Evolutionary conservation across 2,888 invertebrate genomes (phyloP), one percentile per base, ranked within the genome.

Genomic region (Cephus spinipes): DNA sequence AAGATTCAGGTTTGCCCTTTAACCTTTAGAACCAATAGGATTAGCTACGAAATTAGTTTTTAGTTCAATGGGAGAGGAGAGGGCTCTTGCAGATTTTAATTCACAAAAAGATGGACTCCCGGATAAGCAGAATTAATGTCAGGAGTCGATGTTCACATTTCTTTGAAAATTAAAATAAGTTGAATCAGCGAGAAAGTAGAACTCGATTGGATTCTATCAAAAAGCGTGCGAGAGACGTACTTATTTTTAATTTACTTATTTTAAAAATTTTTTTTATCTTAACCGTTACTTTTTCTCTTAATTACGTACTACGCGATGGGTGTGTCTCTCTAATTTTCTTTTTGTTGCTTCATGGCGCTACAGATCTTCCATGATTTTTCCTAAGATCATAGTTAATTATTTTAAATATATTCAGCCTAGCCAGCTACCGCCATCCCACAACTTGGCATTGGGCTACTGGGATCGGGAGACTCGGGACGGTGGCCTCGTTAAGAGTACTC

Each of bases 301-400:
- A 77, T 73, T 68, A 73, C 69, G 68, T 73, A 68, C 73, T 77
- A 55, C 68, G 73, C 73, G 77, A 68, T 35, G 73, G 73, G 77
- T 15, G 55, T 55, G 9, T 55, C 55, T 40, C 40, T 55, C 55
- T 55, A 23, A 23, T 23, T 55, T 23, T 55, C 55, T 0, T 55
- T 55, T 55, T 23, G 71, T 71, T 71, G 6, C 30, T 34, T 71
- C 31, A 33, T 81, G 85, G 87, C 87, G 87, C 85, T 89, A 89
- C 89, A 89, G 87, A 84, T 89, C 89, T 89, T 89, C 88, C 89
- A 87, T 80, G 83, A 84, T 85, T 55, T 85, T 82, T 82, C 84
- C 86, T 83, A 86, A 85, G 76, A 30, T 73, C 75, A 12, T 73
- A 74, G 31, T 73, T 73, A 74, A 12, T 81, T 81, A 79, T 76